A percentile compares a stretch with the other conserved stretches of the same genome.
Conservation (phyloP, 2,888 invertebrate species). For the Phymatocera aterrima region DNA sequence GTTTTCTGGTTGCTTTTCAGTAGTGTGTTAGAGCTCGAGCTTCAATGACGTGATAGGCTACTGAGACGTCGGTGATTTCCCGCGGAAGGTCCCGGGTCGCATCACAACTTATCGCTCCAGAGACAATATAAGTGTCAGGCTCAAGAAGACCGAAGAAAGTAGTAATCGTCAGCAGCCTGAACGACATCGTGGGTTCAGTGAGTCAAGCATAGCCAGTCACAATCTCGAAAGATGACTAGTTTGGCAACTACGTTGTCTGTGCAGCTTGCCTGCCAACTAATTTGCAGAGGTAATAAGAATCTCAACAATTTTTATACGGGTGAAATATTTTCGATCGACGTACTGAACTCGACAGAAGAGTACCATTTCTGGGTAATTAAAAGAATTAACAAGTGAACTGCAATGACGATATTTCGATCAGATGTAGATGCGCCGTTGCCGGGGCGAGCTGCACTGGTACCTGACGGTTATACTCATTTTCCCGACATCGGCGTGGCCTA, state of each 20-base stretch:
- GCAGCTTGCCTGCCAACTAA: slow-evolving; percentile 15
- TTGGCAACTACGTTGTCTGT: not conserved
- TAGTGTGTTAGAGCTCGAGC: too few relatives aligned
- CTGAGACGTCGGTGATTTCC: not conserved
- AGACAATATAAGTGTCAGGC: not conserved
- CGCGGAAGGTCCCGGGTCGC: not conserved
- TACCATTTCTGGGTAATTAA: not conserved
- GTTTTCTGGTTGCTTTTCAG: too few relatives aligned
- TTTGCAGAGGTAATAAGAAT: not conserved
- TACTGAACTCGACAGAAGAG: not conserved
- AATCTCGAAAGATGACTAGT: not conserved
- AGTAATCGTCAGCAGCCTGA: not conserved
- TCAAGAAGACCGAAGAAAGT: not conserved
- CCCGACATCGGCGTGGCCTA: slow-evolving; percentile 9
- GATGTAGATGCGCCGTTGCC: not conserved
- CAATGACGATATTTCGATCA: too few relatives aligned
- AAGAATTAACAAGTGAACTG: not conserved
- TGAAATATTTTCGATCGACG: too few relatives aligned
- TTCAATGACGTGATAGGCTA: not conserved
- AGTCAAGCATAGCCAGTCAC: not conserved
- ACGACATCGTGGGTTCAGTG: not conserved
- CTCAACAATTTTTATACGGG: not conserved
- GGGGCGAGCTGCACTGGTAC: not conserved
- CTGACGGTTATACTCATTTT: not conserved
- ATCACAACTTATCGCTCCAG: not conserved